phyloP scores from a whole-genome alignment of 2,797 vertebrate species.

The Malacoctenus gilli region DNA sequence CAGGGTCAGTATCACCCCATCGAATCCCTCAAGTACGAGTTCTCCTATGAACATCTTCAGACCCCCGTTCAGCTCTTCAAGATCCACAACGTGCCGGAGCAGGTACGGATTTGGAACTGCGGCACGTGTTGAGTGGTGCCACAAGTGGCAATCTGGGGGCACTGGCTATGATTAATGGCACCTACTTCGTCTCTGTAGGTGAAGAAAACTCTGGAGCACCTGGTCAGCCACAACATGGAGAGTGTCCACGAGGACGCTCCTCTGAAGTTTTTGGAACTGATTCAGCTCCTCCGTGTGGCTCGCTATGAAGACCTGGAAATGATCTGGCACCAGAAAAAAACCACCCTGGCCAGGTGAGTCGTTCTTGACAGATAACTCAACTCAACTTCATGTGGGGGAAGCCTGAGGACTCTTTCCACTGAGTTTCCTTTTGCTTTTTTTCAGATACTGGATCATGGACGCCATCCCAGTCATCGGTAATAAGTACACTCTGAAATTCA shows the following conservation, averaged over 20 bases:
- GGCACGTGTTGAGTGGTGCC: too few relatives aligned
- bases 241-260: constrained; percentile 80
- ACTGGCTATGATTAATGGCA: neutral
- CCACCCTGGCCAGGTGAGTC: constrained; percentile 77
- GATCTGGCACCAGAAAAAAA: constrained; percentile 75
- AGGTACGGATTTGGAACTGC: constrained; percentile 63
- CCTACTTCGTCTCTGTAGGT: constrained; percentile 67
- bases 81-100: constrained; percentile 61
- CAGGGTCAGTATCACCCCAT: constrained; percentile 71
- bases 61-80: constrained; percentile 63
- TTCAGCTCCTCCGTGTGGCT: constrained; percentile 81
- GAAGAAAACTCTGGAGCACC: constrained; percentile 75
- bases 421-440: constrained; percentile 18
- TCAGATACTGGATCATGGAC: constrained; percentile 84
- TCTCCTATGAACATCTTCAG: constrained; percentile 77
- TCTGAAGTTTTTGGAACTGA: constrained; percentile 80
- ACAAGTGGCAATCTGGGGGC: too few relatives aligned
- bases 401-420: neutral
- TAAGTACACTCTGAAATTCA: constrained; percentile 76
- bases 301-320: constrained; percentile 75
- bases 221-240: constrained; percentile 72
- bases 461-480: constrained; percentile 78
- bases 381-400: neutral
- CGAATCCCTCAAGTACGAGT: constrained; percentile 81
- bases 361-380: neutral